A percentile compares a stretch with the other conserved stretches of the same genome.
Conservation (phyloP, 2,797 vertebrate species). For the Gephyroberyx darwinii region DNA sequence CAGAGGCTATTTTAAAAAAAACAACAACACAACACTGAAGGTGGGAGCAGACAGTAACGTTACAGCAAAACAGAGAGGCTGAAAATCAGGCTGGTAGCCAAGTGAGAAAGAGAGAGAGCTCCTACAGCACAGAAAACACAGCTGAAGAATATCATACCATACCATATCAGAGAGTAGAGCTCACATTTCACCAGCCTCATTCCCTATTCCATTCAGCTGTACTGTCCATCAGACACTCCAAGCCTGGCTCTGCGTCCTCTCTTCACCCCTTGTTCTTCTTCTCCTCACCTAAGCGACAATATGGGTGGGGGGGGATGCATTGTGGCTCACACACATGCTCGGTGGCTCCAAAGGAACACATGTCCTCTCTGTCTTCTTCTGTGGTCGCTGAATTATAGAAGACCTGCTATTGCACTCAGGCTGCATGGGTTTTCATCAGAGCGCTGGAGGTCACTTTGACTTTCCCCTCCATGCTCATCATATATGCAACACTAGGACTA, state of each 20-base stretch:
- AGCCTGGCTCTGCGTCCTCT: constrained; percentile 32
- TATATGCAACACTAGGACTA: constrained; percentile 70
- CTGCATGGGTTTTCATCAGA: constrained; percentile 77
- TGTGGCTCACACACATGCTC: constrained; percentile 31
- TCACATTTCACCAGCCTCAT: constrained; percentile 43
- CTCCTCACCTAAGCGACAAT: constrained; percentile 49
- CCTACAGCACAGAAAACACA: constrained; percentile 17
- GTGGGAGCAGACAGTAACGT: constrained; percentile 42
- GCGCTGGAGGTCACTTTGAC: constrained; percentile 79
- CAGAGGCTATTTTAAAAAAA: constrained; percentile 8
- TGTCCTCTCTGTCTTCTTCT: constrained; percentile 65
- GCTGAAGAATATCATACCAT: constrained; percentile 31
- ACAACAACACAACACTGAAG: constrained; percentile 27
- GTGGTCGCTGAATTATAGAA: constrained; percentile 77
- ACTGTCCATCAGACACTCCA: constrained; percentile 29
- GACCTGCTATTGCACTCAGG: constrained; percentile 73
- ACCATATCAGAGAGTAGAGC: constrained; percentile 15
- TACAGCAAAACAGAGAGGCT: constrained; percentile 15
- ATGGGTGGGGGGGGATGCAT: constrained; percentile 26
- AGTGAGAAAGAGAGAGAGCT: constrained; percentile 20
- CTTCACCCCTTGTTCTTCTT: constrained; percentile 48
- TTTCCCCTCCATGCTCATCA: constrained; percentile 70
- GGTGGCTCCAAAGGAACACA: constrained; percentile 43
- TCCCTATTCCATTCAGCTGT: constrained; percentile 42
- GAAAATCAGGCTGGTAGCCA: constrained; percentile 32